These are phyloP conservation scores for Bombylius discolor DNA, from an alignment of 2,888 invertebrate genomes.

Conservation along the genomic window DNA sequence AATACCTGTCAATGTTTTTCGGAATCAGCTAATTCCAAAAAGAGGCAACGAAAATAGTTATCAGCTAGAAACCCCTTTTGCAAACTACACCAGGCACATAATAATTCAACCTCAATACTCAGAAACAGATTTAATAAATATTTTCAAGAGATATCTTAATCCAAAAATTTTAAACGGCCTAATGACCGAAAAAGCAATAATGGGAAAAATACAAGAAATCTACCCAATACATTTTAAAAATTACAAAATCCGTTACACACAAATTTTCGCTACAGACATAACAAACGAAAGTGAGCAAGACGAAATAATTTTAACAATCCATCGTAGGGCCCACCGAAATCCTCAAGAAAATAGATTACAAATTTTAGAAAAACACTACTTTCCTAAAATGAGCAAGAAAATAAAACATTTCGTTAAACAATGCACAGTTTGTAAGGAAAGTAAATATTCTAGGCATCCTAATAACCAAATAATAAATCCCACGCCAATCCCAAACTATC, in stretches of 20 bases:
- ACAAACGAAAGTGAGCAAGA: slow-evolving; percentile 1
- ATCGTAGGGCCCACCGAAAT: slow-evolving; percentile 7
- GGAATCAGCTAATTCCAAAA: slow-evolving; percentile 11
- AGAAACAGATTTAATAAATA: neutral
- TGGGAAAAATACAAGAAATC: slow-evolving; percentile 4
- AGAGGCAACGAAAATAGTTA: slow-evolving; percentile 4
- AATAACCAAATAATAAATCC: neutral
- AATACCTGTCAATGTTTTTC: no score
- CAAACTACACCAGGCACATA: slow-evolving; percentile 5
- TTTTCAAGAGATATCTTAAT: slow-evolving; percentile 5
- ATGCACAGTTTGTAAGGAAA: slow-evolving; percentile 7
- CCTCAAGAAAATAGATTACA: slow-evolving; percentile 11
- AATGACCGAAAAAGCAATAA: neutral
- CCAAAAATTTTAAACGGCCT: slow-evolving; percentile 1
- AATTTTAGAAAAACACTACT: slow-evolving; percentile 10
- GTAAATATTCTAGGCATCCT: no score
- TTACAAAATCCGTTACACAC: no score
- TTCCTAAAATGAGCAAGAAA: slow-evolving; percentile 6
- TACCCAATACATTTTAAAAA: no score
- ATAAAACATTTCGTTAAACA: neutral
- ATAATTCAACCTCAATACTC: slow-evolving; percentile 2
- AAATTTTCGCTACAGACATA: neutral
- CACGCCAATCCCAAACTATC: slow-evolving; percentile 1
- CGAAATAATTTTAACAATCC: neutral
- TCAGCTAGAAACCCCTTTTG: slow-evolving; percentile 4